These are phyloP conservation scores for Peribatodes rhomboidaria DNA, from an alignment of 2,888 invertebrate species.

Conservation along the genomic window DNA sequence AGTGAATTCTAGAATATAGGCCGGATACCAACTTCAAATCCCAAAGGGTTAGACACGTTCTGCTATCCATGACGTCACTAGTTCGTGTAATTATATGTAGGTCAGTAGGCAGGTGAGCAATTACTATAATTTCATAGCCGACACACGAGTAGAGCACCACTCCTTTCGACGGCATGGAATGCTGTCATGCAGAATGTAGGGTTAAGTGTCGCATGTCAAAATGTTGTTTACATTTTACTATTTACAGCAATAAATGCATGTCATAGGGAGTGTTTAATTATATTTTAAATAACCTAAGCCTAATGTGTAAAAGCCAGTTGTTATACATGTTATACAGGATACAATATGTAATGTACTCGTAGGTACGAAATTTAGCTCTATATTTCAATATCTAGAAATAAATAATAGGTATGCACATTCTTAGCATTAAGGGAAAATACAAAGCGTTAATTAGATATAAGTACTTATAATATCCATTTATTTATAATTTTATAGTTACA, in stretches of 20 bases:
- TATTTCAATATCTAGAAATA: not conserved
- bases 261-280: not conserved
- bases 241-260: not conserved
- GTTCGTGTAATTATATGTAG: slow-evolving; percentile 39
- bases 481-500: slow-evolving; percentile 12
- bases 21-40: not conserved
- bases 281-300: not conserved
- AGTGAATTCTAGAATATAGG: not conserved
- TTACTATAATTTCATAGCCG: slow-evolving; percentile 29
- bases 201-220: slow-evolving; percentile 43
- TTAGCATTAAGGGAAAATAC: slow-evolving; percentile 19
- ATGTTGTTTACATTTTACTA: slow-evolving; percentile 41
- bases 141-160: slow-evolving; percentile 47
- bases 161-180: slow-evolving; percentile 48
- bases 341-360: too few relatives aligned
- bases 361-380: not conserved
- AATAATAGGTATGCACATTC: slow-evolving; percentile 4
- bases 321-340: too few relatives aligned
- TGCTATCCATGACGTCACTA: slow-evolving; percentile 35
- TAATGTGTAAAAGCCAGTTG: too few relatives aligned
- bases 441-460: not conserved
- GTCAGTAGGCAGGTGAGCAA: slow-evolving; percentile 36
- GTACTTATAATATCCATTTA: too few relatives aligned
- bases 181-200: slow-evolving; percentile 39
- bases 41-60: slow-evolving; percentile 4